Conservation (phyloP, 2,888 invertebrate species). For the Scaptomyza reducta region DNA sequence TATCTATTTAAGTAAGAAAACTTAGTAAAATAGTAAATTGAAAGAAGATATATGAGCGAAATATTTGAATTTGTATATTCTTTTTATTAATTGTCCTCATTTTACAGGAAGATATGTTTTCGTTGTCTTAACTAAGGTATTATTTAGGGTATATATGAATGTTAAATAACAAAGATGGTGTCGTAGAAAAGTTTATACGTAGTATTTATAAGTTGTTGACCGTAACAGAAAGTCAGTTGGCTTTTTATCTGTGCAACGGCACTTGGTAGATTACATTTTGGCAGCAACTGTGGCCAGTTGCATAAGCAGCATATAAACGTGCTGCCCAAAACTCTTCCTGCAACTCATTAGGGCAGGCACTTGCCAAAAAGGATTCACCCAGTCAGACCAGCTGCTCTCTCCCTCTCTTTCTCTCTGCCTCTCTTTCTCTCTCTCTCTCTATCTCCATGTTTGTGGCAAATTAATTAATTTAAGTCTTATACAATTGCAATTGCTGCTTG, state of each 20-base stretch:
- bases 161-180: no score
- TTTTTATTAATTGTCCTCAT: no score
- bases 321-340: slow-evolving; percentile 28
- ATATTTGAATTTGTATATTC: no score
- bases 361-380: slow-evolving; percentile 64
- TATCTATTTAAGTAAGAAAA: no score
- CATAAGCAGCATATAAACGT: slow-evolving; percentile 42
- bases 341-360: slow-evolving; percentile 76
- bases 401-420: not conserved
- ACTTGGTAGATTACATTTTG: slow-evolving; percentile 53
- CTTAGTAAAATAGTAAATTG: no score
- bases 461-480: slow-evolving; percentile 79
- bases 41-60: no score
- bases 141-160: no score
- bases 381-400: slow-evolving; percentile 22
- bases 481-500: slow-evolving; percentile 67
- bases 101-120: no score
- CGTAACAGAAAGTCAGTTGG: not conserved
- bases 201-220: slow-evolving; percentile 13
- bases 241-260: slow-evolving; percentile 27
- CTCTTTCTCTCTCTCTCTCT: not conserved
- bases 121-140: no score
- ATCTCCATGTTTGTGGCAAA: slow-evolving; percentile 60
- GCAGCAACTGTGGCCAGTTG: slow-evolving; percentile 53
- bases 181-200: not conserved